Percentiles rank a stretch among this genome's conserved stretches.
Evolutionary conservation across 2,797 vertebrate genomes (phyloP).

Genomic region (Rhynchotus rufescens): DNA sequence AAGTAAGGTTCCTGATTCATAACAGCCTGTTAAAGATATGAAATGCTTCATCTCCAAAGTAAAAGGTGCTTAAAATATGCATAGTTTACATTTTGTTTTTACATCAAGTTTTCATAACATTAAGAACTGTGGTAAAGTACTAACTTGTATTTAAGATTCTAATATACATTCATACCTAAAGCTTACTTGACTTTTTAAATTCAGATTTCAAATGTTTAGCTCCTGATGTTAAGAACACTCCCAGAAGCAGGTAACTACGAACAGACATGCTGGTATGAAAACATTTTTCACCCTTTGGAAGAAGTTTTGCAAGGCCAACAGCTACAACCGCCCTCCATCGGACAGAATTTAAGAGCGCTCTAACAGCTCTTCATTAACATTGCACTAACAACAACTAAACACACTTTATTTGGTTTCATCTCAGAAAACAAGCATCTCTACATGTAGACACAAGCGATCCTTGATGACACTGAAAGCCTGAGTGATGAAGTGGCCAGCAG

Average conservation of each 20-base stretch:
- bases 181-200: not conserved
- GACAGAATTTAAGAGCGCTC: not conserved
- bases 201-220: not conserved
- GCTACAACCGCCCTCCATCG: not conserved
- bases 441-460: not conserved
- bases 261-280: not conserved
- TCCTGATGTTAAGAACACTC: not conserved
- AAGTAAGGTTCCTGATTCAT: not conserved
- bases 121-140: not conserved
- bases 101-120: not conserved
- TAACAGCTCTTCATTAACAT: not conserved
- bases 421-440: not conserved
- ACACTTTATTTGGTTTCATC: not conserved
- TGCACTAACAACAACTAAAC: not conserved
- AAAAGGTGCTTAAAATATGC: not conserved
- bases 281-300: not conserved
- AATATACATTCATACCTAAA: not conserved
- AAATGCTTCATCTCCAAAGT: not conserved
- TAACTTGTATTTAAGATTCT: not conserved
- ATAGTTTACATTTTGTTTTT: not conserved
- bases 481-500: not conserved
- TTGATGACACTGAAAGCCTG: not conserved
- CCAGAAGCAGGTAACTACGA: not conserved
- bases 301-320: not conserved
- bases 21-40: not conserved